Base-by-base conservation (phyloP, 2,113 vertebrate genomes). In the Zapus hudsonius region DNA sequence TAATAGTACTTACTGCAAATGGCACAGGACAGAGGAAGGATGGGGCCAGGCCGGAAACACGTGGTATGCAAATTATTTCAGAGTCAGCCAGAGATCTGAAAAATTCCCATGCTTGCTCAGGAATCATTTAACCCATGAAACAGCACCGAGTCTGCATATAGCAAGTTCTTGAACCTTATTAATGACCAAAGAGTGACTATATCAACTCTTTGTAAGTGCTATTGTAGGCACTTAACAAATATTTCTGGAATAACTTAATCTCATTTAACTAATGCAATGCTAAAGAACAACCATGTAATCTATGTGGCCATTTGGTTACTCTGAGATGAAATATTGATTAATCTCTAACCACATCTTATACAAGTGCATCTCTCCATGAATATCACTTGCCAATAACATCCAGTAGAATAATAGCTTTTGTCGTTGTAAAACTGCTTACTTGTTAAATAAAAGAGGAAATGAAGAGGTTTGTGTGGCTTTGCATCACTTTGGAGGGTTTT, bases 301-400 rank as follows among this genome's bases (percentile, higher is more conserved):
- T 66, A 72, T 86, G 27, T 76, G 69, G 90, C 5, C 27, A 42
- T 84, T 92, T 93, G n/a, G 66, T 90, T 94, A 82, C 33, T 31
- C 12, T 91, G 76, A 90, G 73, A 75, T 87, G 66, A 95, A 94
- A 90, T 84, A 92, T 84, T 52, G 75, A 95, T 95, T 91, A 91
- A 73, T 20, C 22, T 95, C 75, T 89, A 84, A 87, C 84, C 75
- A 70, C 57, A 92, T 27, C 67, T 63, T 87, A 87, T 84, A 80
- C 33, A 92, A 92, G 87, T 79, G 36, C 55, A 84, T 91, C 47
- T 42, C 31, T 92, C 36, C 19, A 10, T 88, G 40, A 91, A 80
- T 93, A 55, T 83, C 87, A 47, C 31, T 93, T 94, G 64, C 17
- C n/a, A 19, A 52, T 63, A 52, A 31, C 64, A 84, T 91, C 55